Base-by-base conservation (phyloP, 2,113 vertebrate genomes). In the Gymnogyps californianus region DNA sequence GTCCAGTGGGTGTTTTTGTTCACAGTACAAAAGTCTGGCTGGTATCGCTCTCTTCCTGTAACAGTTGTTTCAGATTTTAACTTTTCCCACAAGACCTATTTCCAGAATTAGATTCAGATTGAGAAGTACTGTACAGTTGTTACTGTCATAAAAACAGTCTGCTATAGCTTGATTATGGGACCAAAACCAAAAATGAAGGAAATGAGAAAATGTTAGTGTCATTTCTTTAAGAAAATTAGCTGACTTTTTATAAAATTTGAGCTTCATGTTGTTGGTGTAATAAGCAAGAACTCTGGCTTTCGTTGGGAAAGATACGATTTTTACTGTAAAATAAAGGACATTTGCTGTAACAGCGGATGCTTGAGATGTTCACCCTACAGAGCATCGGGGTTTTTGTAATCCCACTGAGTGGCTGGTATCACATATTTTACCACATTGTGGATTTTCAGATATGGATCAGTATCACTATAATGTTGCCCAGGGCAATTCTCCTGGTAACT, bases 81-180 rank as follows among this genome's bases (percentile, higher is more conserved):
- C 62, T 96, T 96, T 75, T 89, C 95, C 87, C 93, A 78, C n/a
- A 70, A 94, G 90, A 91, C 70, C 74, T 88, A 67, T 91, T 95
- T 95, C 91, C 72, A 91, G 55, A 89, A 93, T 94, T 94, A 96
- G 64, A 80, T 85, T 96, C 92, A 89, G 62, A 74, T 66, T 97
- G 52, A 85, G 65, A 91, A 91, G 36, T 55, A 52, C 52, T 82
- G 61, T 96, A 70, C 52, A 70, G 87, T 96, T 82, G 40, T 91
- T 91, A 52, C 66, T 61, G 58, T 69, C 78, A 80, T 94, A 62
- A 91, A 87, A 91, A 71, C 49, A 77, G 75, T 78, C 92, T 96
- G 77, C 81, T 72, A 8, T 46, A 87, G 65, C 59, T 79, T 83
- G 34, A 87, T 67, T 54, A 61, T 61, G 86, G 40, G 38, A 76